Conservation (phyloP, 2,888 invertebrate genomes). For the Nasonovia ribisnigri region DNA sequence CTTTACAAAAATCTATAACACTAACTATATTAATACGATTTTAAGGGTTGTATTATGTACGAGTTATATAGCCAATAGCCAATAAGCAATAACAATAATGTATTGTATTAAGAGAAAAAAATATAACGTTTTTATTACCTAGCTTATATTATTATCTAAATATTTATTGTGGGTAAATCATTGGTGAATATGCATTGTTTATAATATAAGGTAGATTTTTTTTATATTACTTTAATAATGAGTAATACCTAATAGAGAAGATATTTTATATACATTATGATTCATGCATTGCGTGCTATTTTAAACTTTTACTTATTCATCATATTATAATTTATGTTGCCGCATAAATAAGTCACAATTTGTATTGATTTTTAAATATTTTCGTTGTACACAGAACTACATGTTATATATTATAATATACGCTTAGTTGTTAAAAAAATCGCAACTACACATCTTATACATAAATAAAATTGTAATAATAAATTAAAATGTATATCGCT, state of each 20-base stretch:
- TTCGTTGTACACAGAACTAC: not conserved
- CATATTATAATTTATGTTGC: not conserved
- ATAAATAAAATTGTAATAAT: not conserved
- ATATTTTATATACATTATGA: not conserved
- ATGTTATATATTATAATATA: too few relatives aligned
- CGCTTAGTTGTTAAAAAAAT: too few relatives aligned
- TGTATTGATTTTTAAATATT: constrained; percentile 15
- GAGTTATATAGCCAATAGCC: not conserved
- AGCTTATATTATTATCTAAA: not conserved
- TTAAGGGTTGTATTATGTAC: not conserved
- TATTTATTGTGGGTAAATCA: not conserved
- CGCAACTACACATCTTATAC: not conserved
- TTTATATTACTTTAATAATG: not conserved
- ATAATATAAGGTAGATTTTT: not conserved
- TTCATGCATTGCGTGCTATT: constrained; percentile 39
- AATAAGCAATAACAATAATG: not conserved
- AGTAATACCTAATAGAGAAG: not conserved
- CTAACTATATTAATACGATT: not conserved
- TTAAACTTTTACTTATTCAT: constrained; percentile 29
- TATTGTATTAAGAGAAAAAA: not conserved
- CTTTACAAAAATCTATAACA: not conserved
- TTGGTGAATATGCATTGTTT: not conserved
- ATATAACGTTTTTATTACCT: not conserved
- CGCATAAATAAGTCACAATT: constrained; percentile 1
- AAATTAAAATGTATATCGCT: not conserved